A percentile compares a stretch with the other conserved stretches of the same genome.
phyloP scores from a whole-genome alignment of 1,140 invertebrate species.

The Conus betulinus region DNA sequence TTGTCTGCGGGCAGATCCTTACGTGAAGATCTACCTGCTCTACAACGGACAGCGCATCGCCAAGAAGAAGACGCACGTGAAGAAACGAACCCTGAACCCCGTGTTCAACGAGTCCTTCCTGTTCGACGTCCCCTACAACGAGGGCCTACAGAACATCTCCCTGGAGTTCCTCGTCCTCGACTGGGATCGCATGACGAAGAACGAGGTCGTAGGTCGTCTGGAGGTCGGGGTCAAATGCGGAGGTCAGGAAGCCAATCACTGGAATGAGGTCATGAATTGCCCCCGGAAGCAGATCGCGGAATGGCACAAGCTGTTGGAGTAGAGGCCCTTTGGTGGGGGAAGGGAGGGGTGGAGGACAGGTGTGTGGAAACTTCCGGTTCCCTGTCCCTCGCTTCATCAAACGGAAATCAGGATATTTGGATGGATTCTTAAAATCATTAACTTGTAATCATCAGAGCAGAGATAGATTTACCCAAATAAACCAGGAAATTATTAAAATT shows the following conservation, averaged over 20 bases:
- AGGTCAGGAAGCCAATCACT: constrained; percentile 90
- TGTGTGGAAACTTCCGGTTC: too few relatives aligned
- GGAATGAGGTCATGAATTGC: constrained; percentile 96
- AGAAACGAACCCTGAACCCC: constrained; percentile 97
- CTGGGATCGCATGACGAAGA: constrained; percentile 98
- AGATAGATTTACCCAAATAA: too few relatives aligned
- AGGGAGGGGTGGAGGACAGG: background rate
- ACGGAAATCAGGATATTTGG: too few relatives aligned
- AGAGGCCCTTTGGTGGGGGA: constrained; percentile 55
- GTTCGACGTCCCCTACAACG: constrained; percentile 82
- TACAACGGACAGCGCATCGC: constrained; percentile 98
- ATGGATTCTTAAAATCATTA: background rate
- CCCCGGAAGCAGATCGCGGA: constrained; percentile 98
- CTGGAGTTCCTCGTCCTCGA: constrained; percentile 95
- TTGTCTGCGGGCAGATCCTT: constrained; percentile 79
- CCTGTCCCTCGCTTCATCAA: too few relatives aligned
- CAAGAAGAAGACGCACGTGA: constrained; percentile 99
- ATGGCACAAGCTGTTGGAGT: constrained; percentile 97
- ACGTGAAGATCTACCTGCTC: constrained; percentile 97
- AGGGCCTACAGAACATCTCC: constrained; percentile 91
- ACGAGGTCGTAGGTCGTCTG: constrained; percentile 96
- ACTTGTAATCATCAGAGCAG: too few relatives aligned
- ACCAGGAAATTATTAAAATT: too few relatives aligned
- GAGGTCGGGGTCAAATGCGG: constrained; percentile 88
- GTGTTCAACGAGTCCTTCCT: constrained; percentile 98